These are phyloP conservation scores for Wiebesia pumilae DNA, from an alignment of 1,140 invertebrate species.

Conservation along the genomic window DNA sequence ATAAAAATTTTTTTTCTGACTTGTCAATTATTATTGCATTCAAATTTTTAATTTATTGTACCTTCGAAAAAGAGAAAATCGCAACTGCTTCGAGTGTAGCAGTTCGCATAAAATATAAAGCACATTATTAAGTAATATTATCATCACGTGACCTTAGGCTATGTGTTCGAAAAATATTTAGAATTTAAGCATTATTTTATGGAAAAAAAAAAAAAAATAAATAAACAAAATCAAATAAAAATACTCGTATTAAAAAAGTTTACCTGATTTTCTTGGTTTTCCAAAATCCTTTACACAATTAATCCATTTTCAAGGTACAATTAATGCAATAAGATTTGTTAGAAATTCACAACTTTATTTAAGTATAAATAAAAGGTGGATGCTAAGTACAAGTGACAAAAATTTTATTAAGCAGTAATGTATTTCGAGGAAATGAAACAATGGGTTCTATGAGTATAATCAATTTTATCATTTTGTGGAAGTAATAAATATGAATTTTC, in stretches of 20 bases:
- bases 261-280: background rate
- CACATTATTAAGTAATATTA: constrained; percentile 36
- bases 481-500: too few relatives aligned
- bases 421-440: too few relatives aligned
- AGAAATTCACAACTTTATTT: background rate
- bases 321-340: background rate
- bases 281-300: background rate
- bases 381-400: too few relatives aligned
- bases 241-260: constrained; percentile 43
- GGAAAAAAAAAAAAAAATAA: constrained; percentile 30
- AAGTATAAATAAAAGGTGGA: background rate
- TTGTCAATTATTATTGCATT: constrained; percentile 26
- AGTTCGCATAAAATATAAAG: constrained; percentile 25
- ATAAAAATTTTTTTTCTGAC: constrained; percentile 11
- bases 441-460: too few relatives aligned
- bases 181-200: constrained; percentile 49
- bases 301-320: background rate
- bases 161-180: constrained; percentile 51
- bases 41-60: constrained; percentile 47
- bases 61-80: constrained; percentile 20
- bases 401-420: too few relatives aligned
- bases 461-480: too few relatives aligned
- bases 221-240: constrained; percentile 46
- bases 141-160: constrained; percentile 50
- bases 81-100: constrained; percentile 29